A percentile compares a stretch with the other conserved stretches of the same genome.
phyloP scores from a whole-genome alignment of 2,797 vertebrate species.

The Halcyon chelicuti region DNA sequence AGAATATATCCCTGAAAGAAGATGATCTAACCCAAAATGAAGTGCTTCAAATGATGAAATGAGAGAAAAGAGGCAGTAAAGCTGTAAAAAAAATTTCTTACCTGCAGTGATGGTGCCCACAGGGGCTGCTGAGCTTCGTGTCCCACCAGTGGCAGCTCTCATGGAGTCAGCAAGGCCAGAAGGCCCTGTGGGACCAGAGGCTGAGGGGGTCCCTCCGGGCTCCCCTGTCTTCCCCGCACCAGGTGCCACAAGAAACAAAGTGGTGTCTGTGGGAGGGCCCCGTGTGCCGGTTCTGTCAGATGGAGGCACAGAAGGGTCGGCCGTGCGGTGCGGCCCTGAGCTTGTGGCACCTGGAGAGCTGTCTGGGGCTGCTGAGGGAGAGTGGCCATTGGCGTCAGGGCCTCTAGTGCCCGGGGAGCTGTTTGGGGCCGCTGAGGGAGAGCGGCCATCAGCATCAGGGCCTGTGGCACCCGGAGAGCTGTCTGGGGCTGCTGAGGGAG shows the following conservation, averaged over 20 bases:
- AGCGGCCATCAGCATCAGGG: too few relatives aligned
- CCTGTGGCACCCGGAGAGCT: neutral
- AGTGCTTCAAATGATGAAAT: neutral
- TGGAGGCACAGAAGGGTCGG: fast-evolving
- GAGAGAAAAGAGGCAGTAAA: neutral
- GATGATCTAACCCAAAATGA: neutral
- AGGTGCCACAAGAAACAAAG: fast-evolving
- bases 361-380: neutral
- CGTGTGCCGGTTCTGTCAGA: fast-evolving
- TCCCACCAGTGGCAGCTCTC: neutral
- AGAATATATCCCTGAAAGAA: neutral
- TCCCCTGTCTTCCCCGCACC: fast-evolving
- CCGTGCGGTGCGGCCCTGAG: fast-evolving
- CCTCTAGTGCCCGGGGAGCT: too few relatives aligned
- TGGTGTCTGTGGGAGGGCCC: fast-evolving
- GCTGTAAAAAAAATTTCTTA: neutral
- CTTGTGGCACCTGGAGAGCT: neutral
- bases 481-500: neutral
- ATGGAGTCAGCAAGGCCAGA: fast-evolving
- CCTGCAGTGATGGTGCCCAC: fast-evolving
- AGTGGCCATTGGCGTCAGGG: fast-evolving
- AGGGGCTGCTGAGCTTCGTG: fast-evolving
- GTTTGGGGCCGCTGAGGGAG: too few relatives aligned
- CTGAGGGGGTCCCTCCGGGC: fast-evolving
- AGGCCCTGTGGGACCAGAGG: fast-evolving